Evolutionary conservation across 2,113 vertebrate species (phyloP), one percentile per base, ranked within the genome.

Genomic region (Chloropsis hardwickii): DNA sequence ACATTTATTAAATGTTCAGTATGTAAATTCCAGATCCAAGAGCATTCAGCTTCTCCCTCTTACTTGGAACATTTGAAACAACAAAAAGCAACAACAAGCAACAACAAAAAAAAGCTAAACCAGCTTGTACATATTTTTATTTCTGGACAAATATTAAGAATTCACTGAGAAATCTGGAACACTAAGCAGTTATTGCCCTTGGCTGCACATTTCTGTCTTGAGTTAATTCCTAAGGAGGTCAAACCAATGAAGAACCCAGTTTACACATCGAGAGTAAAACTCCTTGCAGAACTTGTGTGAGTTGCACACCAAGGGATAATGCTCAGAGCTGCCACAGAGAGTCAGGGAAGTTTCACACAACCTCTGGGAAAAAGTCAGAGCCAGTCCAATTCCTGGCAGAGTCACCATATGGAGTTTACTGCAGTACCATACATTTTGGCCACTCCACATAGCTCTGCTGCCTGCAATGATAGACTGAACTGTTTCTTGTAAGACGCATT

Each of bases 401-500:
- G 93, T 53, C 82, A 88, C 94, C 95, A 96, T 92, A 96, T 90
- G 94, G 93, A 93, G 93, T 83, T 94, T 95, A 88, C 79, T 82
- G 92, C 82, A 91, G 60, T 35, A 92, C 87, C 93, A 93, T 93
- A 96, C 80, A 81, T 92, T 96, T 27, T 96, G 92, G 95, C 90
- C 92, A 95, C 67, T 90, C 80, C 29, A 42, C 71, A 48, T 5
- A 88, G 69, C 79, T 90, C 82, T 74, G 90, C 76, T 95, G 95
- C 95, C 96, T 96, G 39, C 90, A 90, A 51, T 45, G 74, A 86
- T 78, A 95, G 64, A 96, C 79, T 83, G 74, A 88, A 81, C 44
- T 80, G 62, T 39, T 92, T 86, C 71, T 94, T 33, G n/a, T n/a
- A 77, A 87, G 40, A 73, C 23, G 45, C n/a, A 56, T 66, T 66